These are phyloP conservation scores for Globodera rostochiensis DNA, from an alignment of 1,140 invertebrate species.

Conservation along the genomic window DNA sequence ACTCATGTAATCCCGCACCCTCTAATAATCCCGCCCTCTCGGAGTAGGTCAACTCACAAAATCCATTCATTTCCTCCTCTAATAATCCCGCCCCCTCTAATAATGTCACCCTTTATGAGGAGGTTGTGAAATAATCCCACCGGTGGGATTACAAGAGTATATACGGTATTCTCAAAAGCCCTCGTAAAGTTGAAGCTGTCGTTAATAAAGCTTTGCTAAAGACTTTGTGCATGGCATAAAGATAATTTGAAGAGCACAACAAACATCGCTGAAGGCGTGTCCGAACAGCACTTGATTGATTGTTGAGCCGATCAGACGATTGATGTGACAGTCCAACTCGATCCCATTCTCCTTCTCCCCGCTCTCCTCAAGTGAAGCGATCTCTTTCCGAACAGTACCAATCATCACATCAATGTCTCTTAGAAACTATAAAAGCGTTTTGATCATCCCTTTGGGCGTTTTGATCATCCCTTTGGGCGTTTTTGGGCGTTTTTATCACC, in stretches of 20 bases:
- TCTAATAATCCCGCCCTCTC: too few species aligned
- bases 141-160: rapidly evolving
- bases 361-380: not conserved
- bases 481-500: too few species aligned
- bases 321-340: not conserved
- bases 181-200: not conserved
- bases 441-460: too few species aligned
- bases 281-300: constrained; percentile 25
- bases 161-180: not conserved
- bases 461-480: too few species aligned
- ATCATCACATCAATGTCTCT: not conserved
- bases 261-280: constrained; percentile 12
- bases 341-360: not conserved
- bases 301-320: constrained; percentile 21
- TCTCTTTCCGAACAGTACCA: constrained; percentile 5
- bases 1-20: too few species aligned
- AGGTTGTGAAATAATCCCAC: too few species aligned
- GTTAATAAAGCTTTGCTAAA: not conserved
- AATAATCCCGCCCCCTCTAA: too few species aligned
- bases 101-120: too few species aligned
- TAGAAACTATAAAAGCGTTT: not conserved
- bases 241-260: not conserved
- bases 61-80: too few species aligned
- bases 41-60: too few species aligned
- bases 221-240: not conserved